Base-by-base conservation (phyloP, 2,113 vertebrate genomes). In the Syrrhaptes paradoxus region DNA sequence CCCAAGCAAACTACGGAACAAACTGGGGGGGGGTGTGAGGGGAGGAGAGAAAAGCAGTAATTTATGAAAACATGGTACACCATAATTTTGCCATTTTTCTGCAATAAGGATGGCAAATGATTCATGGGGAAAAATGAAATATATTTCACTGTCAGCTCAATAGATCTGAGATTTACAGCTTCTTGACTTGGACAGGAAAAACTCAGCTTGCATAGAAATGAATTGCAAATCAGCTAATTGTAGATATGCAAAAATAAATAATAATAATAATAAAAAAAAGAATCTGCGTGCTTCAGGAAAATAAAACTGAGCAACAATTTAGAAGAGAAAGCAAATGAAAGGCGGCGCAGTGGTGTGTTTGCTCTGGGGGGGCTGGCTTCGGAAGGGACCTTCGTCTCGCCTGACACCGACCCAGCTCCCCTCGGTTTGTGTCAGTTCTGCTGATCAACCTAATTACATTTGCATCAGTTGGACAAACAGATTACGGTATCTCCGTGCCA, bases 31-130 rank as follows among this genome's bases (percentile, higher is more conserved):
- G 26, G 17, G n/a, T n/a, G n/a, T 6, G 11, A 41, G 31, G 19
- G 20, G 68, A 17, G 51, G n/a, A 20, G 25, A 61, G 71, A 75
- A 91, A 88, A 95, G 92, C 90, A 79, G 96, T 98, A 98, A 98
- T 98, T 98, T 98, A 97, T 98, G 98, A 98, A 98, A 98, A 98
- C 97, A 98, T 41, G 92, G 96, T 82, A 91, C 96, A 97, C 97
- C 97, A 97, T 98, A 97, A 98, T 98, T 98, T 98, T 97, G 97
- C 97, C 97, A 98, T 98, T 98, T 98, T 98, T 98, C 98, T 98
- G 96, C 97, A 98, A 94, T 98, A 97, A 98, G 98, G 95, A 97
- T 97, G 96, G 97, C 97, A 97, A 98, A 97, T 98, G 98, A 98
- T 98, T 98, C 98, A 98, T 97, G 97, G 94, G 96, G 84, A 95